Percentiles rank a stretch among this genome's conserved stretches.
Conservation (phyloP, 2,888 invertebrate genomes). For the Cabera pusaria region DNA sequence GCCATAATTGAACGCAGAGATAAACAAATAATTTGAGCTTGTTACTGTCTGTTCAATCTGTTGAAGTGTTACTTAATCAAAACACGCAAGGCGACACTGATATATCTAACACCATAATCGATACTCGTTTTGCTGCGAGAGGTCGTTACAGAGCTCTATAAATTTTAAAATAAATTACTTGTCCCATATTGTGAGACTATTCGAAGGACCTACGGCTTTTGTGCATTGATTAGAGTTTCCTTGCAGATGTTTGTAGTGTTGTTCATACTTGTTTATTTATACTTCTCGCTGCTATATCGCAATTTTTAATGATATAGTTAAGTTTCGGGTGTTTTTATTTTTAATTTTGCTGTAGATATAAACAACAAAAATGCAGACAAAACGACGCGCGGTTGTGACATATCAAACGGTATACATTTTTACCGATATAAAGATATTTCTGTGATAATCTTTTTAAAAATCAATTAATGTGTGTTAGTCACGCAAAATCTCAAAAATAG, state of each 20-base stretch:
- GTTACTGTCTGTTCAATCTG: conserved; percentile 3
- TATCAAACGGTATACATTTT: conserved; percentile 6
- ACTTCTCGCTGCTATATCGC: too few relatives aligned
- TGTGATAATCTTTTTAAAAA: too few relatives aligned
- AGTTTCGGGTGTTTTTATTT: too few relatives aligned
- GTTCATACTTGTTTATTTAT: background rate
- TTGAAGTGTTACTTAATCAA: conserved; percentile 9
- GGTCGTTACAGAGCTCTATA: background rate
- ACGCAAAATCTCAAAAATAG: too few relatives aligned
- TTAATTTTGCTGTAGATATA: too few relatives aligned
- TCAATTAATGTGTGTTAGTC: too few relatives aligned
- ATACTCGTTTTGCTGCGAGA: conserved; percentile 1
- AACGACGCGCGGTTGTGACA: background rate
- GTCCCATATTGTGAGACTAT: conserved; percentile 5
- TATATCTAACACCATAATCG: conserved; percentile 1
- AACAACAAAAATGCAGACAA: too few relatives aligned
- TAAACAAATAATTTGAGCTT: conserved; percentile 4
- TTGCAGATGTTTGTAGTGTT: background rate
- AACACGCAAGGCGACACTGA: background rate
- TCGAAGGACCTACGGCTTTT: conserved; percentile 2
- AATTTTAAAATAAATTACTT: too few relatives aligned
- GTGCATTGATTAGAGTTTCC: conserved; percentile 6
- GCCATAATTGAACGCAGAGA: background rate
- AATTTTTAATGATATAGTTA: too few relatives aligned
- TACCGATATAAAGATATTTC: too few relatives aligned